phyloP scores from a whole-genome alignment of 1,140 invertebrate genomes.

The Panulirus ornatus region DNA sequence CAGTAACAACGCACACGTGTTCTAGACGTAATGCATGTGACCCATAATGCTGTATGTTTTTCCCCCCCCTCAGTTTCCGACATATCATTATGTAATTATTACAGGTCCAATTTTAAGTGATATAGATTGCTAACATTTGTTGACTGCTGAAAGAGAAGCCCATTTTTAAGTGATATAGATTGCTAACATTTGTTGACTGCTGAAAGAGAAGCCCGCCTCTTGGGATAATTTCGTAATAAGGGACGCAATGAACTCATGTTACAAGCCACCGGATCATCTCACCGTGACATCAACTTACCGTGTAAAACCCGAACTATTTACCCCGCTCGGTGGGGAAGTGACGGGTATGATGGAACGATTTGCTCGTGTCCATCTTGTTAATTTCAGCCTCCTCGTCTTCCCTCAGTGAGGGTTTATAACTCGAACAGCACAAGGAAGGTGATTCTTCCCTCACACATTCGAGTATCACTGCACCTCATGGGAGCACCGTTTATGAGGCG shows the following conservation, averaged over 20 bases:
- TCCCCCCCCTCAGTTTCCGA: not conserved
- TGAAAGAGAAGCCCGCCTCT: not conserved
- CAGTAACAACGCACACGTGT: constrained; percentile 8
- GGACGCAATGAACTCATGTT: not conserved
- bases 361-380: not conserved
- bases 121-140: too few species aligned
- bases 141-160: not conserved
- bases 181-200: not conserved
- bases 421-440: not conserved
- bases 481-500: not conserved
- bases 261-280: constrained; percentile 35
- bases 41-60: not conserved
- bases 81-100: too few species aligned
- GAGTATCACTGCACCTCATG: not conserved
- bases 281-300: constrained; percentile 43
- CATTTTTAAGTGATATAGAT: too few species aligned
- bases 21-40: not conserved
- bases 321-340: constrained; percentile 9
- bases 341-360: not conserved
- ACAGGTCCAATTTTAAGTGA: too few species aligned
- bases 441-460: not conserved
- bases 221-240: not conserved
- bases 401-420: not conserved
- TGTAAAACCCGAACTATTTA: constrained; percentile 39
- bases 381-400: not conserved